phyloP scores from a whole-genome alignment of 1,140 invertebrate species.

The Brachionus paranguensis region DNA sequence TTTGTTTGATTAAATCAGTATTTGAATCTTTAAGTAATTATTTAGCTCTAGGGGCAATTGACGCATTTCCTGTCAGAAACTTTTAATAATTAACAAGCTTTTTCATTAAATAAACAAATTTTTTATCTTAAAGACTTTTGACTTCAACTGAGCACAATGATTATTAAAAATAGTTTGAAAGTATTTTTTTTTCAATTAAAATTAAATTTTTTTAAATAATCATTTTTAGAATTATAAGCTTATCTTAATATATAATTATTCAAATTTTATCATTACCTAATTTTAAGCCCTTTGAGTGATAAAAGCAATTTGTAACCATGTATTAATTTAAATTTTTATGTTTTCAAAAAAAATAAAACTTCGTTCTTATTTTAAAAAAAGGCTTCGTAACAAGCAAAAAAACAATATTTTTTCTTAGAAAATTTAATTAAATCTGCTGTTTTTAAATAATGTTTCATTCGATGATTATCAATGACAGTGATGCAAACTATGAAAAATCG shows the following conservation, averaged over 20 bases:
- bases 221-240: too few species aligned
- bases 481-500: not conserved
- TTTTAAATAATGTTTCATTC: not conserved
- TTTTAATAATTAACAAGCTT: too few species aligned
- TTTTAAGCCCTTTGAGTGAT: not conserved
- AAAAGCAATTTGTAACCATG: slow-evolving; percentile 13
- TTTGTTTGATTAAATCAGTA: not conserved
- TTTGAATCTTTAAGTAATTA: not conserved
- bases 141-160: too few species aligned
- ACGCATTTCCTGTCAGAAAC: not conserved
- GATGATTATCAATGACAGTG: not conserved
- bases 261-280: not conserved
- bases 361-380: not conserved
- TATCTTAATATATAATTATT: not conserved
- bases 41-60: not conserved
- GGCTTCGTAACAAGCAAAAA: not conserved
- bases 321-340: not conserved
- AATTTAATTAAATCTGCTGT: not conserved
- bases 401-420: not conserved
- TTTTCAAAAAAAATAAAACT: not conserved
- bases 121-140: too few species aligned
- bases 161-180: too few species aligned
- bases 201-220: too few species aligned
- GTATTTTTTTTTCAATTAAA: too few species aligned
- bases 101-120: too few species aligned